phyloP scores from a whole-genome alignment of 2,888 invertebrate genomes.

The Masnerella sp. region DNA sequence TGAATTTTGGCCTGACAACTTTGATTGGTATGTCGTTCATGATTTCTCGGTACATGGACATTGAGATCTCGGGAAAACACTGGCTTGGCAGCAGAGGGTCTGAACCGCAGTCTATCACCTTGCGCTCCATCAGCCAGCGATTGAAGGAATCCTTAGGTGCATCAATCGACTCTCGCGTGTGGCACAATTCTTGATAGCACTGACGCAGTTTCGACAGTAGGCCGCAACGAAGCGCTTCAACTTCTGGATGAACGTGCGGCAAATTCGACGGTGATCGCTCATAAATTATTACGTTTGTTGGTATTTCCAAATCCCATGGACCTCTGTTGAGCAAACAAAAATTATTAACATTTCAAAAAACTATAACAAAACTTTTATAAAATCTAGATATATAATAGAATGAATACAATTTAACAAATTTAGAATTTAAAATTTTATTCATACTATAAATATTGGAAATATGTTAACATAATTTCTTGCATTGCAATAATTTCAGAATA shows the following conservation, averaged over 20 bases:
- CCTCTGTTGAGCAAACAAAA: conserved; percentile 79
- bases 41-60: conserved; percentile 97
- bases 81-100: conserved; percentile 95
- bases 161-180: conserved; percentile 94
- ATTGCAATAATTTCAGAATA: too few relatives aligned
- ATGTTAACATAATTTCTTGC: too few relatives aligned
- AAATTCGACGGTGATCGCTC: conserved; percentile 91
- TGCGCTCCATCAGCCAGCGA: conserved; percentile 97
- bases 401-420: too few relatives aligned
- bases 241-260: conserved; percentile 96
- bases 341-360: neutral
- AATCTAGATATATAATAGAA: too few relatives aligned
- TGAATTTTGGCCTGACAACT: conserved; percentile 95
- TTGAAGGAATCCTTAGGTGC: conserved; percentile 98
- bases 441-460: too few relatives aligned
- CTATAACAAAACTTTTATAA: too few relatives aligned
- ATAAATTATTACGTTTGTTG: conserved; percentile 93
- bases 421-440: too few relatives aligned
- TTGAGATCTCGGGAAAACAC: conserved; percentile 94
- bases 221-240: conserved; percentile 91
- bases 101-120: conserved; percentile 88
- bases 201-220: conserved; percentile 90
- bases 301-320: conserved; percentile 96
- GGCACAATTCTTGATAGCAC: conserved; percentile 96
- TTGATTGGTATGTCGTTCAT: conserved; percentile 99